Percentiles rank a stretch among this genome's conserved stretches.
These are phyloP conservation scores for Phalloptychus januarius DNA, from an alignment of 2,797 vertebrate genomes.

Conservation along the genomic window DNA sequence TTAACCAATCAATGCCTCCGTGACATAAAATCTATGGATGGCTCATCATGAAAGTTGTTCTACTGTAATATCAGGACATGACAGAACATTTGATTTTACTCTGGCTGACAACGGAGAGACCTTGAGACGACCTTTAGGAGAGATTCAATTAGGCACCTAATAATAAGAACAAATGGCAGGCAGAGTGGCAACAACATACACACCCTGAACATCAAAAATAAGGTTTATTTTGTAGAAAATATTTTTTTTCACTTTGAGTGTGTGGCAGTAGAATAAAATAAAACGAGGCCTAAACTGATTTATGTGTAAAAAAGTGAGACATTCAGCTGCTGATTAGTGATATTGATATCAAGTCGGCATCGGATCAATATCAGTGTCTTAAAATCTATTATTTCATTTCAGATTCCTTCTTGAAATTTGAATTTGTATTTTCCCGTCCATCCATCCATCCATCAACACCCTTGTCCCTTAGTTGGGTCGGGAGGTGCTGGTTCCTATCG, in stretches of 20 bases:
- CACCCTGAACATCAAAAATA: neutral
- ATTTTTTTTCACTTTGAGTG: neutral
- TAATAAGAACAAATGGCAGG: neutral
- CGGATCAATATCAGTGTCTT: too few species aligned
- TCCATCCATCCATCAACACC: too few species aligned
- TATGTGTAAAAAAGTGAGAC: neutral
- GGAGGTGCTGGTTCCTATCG: too few species aligned
- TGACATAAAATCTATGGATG: constrained; percentile 59
- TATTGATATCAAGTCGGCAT: too few species aligned
- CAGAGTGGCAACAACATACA: neutral
- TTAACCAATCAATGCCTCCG: constrained; percentile 55
- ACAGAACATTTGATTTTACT: constrained; percentile 47
- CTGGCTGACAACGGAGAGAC: constrained; percentile 43
- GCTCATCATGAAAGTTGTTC: constrained; percentile 54
- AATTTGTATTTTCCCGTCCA: neutral
- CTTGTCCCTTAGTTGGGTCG: too few species aligned
- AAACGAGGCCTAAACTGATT: neutral
- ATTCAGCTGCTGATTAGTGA: neutral
- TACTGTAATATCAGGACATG: constrained; percentile 41
- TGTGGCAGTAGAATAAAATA: neutral
- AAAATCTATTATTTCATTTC: too few species aligned
- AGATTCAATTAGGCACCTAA: constrained; percentile 8
- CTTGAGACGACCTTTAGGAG: constrained; percentile 20
- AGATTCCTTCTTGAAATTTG: too few species aligned
- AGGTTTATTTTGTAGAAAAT: neutral